A percentile compares a stretch with the other conserved stretches of the same genome.
Conservation (phyloP, 2,888 invertebrate genomes). For the Capitulum mitella region DNA sequence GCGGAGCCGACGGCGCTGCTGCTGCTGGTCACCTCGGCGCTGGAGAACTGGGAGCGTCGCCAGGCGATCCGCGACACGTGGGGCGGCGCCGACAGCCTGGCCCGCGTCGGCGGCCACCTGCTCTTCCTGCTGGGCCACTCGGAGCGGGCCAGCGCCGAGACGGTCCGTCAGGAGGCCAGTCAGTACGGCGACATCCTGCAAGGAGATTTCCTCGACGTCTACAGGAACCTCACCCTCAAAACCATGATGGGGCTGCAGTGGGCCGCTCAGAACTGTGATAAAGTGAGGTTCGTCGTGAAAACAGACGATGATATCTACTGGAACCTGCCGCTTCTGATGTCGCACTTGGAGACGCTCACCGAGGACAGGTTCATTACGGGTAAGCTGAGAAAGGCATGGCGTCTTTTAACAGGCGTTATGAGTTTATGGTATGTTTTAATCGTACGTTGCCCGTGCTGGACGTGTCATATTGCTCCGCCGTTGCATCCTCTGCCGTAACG, state of each 20-base stretch:
- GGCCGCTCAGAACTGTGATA: conserved; percentile 20
- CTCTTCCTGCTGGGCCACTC: conserved; percentile 32
- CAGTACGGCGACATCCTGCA: conserved; percentile 1
- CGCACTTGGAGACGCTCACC: conserved; percentile 25
- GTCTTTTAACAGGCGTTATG: too few relatives aligned
- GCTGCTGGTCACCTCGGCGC: conserved; percentile 31
- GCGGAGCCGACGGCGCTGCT: conserved; percentile 24
- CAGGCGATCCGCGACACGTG: conserved; percentile 34
- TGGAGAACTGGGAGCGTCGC: conserved; percentile 30
- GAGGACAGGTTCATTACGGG: background rate
- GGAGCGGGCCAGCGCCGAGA: background rate
- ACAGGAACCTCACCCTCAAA: conserved; percentile 31
- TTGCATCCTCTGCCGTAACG: too few relatives aligned
- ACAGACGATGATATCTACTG: conserved; percentile 29
- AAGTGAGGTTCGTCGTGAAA: conserved; percentile 27
- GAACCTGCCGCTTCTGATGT: conserved; percentile 31
- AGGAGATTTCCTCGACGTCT: conserved; percentile 30
- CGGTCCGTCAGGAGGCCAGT: background rate
- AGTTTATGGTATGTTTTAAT: too few relatives aligned
- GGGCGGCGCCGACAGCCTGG: conserved; percentile 30
- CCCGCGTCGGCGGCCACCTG: conserved; percentile 29
- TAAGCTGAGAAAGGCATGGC: too few relatives aligned
- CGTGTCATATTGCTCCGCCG: too few relatives aligned
- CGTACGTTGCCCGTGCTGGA: too few relatives aligned
- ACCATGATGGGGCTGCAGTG: conserved; percentile 29